Evolutionary conservation across 30 jellyfish, hydroid and myxozoan genomes (phyloP).

Genomic region (Nemopilema nomurai): DNA sequence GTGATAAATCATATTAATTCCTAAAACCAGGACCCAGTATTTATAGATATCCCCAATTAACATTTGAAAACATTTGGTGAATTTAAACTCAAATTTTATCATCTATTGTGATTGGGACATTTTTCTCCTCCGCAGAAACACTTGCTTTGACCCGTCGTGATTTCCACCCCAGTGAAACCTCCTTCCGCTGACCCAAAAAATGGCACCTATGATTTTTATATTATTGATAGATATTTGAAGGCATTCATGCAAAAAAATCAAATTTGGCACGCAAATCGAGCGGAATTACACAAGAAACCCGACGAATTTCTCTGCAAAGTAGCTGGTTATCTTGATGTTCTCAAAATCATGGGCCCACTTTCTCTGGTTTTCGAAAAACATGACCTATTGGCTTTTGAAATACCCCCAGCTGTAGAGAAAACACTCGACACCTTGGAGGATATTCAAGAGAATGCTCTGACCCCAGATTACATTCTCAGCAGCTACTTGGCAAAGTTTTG

Average conservation of each 20-base stretch:
- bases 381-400: conserved; percentile 22
- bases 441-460: too few relatives aligned
- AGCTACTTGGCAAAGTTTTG: too few relatives aligned
- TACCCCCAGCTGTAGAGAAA: conserved; percentile 27
- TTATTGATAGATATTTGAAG: not conserved
- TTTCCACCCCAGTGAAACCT: not conserved
- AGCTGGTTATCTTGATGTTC: too few relatives aligned
- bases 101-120: not conserved
- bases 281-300: not conserved
- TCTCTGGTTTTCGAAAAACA: too few relatives aligned
- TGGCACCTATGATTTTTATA: not conserved
- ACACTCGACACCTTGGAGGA: conserved; percentile 7
- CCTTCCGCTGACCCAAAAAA: not conserved
- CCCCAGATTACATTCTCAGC: too few relatives aligned
- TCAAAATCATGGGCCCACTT: too few relatives aligned
- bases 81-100: not conserved
- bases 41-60: not conserved
- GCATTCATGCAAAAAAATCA: conserved; percentile 1
- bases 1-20: not conserved
- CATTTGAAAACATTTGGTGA: not conserved
- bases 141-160: not conserved
- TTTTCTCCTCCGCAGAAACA: not conserved
- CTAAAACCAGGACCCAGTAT: not conserved
- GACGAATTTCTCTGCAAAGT: conserved; percentile 2
- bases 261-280: not conserved